phyloP scores from a whole-genome alignment of 2,888 invertebrate species.

The Orgyia antiqua region DNA sequence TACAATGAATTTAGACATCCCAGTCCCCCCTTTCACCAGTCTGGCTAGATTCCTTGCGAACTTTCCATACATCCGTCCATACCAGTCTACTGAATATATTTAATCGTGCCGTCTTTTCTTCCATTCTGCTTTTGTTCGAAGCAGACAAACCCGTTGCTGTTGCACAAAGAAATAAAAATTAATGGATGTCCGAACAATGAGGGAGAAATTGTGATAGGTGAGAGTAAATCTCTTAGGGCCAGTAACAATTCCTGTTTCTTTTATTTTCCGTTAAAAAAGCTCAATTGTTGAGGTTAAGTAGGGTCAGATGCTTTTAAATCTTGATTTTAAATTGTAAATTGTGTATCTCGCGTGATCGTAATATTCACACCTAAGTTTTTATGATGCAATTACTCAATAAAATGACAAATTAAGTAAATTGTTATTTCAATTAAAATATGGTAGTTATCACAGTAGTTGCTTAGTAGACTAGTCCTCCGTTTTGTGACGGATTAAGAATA shows the following conservation, averaged over 20 bases:
- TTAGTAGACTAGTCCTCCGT: no score
- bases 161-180: constrained; percentile 56
- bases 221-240: constrained; percentile 66
- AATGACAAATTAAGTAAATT: no score
- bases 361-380: constrained; percentile 27
- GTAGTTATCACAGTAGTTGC: no score
- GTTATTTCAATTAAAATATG: no score
- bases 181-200: constrained; percentile 69
- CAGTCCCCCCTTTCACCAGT: constrained; percentile 38
- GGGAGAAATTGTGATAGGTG: constrained; percentile 75
- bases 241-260: constrained; percentile 54
- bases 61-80: constrained; percentile 44
- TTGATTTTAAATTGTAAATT: constrained; percentile 59
- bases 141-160: constrained; percentile 66
- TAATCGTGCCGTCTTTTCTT: constrained; percentile 60
- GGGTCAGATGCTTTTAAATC: constrained; percentile 52
- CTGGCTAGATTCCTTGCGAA: constrained; percentile 30
- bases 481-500: no score
- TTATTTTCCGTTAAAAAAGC: constrained; percentile 49
- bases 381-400: no score
- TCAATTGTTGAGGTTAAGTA: constrained; percentile 57
- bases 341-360: constrained; percentile 14
- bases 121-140: constrained; percentile 59
- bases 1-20: constrained; percentile 40
- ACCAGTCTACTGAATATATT: constrained; percentile 55